Evolutionary conservation across 2,113 vertebrate genomes (phyloP), one percentile per base, ranked within the genome.

Genomic region (Eudorcas thomsonii): DNA sequence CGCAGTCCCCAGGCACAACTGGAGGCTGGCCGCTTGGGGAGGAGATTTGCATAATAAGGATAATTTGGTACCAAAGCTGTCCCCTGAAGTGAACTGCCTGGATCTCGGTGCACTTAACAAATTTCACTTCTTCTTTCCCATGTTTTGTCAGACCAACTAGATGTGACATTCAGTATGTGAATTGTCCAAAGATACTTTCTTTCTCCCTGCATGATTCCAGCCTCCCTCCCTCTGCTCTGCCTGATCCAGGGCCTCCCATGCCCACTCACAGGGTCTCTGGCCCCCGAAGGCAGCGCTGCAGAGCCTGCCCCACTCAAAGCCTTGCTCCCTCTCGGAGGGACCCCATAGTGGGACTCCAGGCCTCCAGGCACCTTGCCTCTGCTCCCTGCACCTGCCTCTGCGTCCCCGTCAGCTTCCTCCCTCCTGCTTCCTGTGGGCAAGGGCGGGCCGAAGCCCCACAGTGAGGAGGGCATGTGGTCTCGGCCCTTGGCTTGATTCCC

Each of bases 61-160:
- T 99, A 99, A 99, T 99, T 99, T 99, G 99, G 99, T 99, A 99
- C 99, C 99, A 98, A 99, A 99, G 98, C 98, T 98, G 98, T 97
- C 98, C 99, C 99, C 98, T 98, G 84, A 96, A 98, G 98, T 96
- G 96, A 98, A 98, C 99, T 99, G 98, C 98, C 99, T 99, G 99
- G 99, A 99, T 99, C 99, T 97, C 96, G 78, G 98, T 98, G 92
- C 93, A 98, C 98, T 93, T 98, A 94, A 99, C 99, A 97, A 99
- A 99, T 99, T 99, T 99, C 99, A 99, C 99, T 99, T 99, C 99
- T 99, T 98, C 99, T 99, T 99, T 99, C 99, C 98, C 98, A 98
- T 97, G 98, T 98, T 97, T 88, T 97, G 93, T 96, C 94, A 95
- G 16, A 94, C 98, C 43, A 39, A 57, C 88, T 91, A 97, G 98